A percentile compares a stretch with the other conserved stretches of the same genome.
These are phyloP conservation scores for Psettodes erumei DNA, from an alignment of 2,113 vertebrate genomes.

Conservation along the genomic window DNA sequence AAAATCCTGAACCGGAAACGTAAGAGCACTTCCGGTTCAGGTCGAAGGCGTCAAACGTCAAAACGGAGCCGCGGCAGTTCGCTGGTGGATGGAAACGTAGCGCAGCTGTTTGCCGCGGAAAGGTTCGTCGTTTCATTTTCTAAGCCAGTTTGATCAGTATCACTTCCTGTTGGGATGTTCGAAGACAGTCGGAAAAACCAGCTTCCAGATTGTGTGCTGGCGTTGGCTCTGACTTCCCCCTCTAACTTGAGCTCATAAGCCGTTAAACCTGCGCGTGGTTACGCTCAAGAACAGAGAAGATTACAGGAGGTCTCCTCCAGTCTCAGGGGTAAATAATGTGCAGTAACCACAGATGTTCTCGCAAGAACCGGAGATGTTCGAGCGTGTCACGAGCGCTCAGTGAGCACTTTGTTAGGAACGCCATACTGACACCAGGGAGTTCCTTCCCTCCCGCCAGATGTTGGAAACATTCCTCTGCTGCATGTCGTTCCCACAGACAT, in stretches of 20 bases:
- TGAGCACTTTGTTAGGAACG: too few relatives aligned
- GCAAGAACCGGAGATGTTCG: too few relatives aligned
- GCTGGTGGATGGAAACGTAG: background rate
- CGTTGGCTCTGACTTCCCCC: background rate
- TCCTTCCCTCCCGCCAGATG: too few relatives aligned
- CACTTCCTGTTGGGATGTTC: background rate
- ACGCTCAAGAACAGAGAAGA: too few relatives aligned
- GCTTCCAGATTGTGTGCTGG: background rate
- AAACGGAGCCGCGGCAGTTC: slow-evolving; percentile 1
- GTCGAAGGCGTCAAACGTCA: slow-evolving; percentile 12
- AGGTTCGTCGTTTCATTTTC: background rate
- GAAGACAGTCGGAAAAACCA: background rate
- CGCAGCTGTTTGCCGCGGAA: accelerated
- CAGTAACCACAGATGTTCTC: too few relatives aligned
- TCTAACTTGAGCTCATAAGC: background rate
- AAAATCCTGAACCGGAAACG: background rate
- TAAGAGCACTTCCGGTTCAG: background rate
- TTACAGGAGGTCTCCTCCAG: too few relatives aligned
- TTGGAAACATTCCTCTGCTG: too few relatives aligned
- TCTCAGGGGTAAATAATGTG: too few relatives aligned
- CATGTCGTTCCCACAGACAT: slow-evolving; percentile 46
- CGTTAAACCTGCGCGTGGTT: too few relatives aligned
- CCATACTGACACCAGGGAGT: too few relatives aligned
- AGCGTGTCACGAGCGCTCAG: too few relatives aligned
- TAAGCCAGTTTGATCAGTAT: background rate